These are phyloP conservation scores for Madoqua kirkii DNA, from an alignment of 2,113 vertebrate genomes.

Conservation along the genomic window DNA sequence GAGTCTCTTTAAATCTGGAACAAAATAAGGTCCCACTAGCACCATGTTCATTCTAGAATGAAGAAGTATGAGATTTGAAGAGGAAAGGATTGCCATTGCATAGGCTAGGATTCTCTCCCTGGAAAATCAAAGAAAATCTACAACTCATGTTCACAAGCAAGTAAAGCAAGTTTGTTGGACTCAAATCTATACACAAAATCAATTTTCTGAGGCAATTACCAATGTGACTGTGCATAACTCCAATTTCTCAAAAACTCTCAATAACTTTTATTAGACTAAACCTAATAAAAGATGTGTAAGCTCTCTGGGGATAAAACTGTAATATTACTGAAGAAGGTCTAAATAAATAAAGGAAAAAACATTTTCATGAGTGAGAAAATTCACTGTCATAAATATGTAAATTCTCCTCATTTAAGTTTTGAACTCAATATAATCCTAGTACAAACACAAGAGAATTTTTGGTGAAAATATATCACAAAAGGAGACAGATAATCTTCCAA, in stretches of 20 bases:
- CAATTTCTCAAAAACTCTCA: not conserved
- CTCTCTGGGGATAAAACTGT: not conserved
- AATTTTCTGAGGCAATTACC: not conserved
- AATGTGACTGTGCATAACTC: not conserved
- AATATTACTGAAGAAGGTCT: not conserved
- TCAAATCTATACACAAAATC: not conserved
- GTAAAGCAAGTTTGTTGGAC: not conserved
- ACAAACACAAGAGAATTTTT: not conserved
- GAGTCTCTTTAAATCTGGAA: not conserved
- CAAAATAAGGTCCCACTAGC: not conserved
- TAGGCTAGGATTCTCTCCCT: not conserved
- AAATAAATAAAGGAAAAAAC: not conserved
- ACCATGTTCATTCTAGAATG: not conserved
- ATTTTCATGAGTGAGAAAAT: conserved; percentile 13
- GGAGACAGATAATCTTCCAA: not conserved
- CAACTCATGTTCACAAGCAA: conserved; percentile 19
- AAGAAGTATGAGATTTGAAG: not conserved
- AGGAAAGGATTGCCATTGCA: not conserved
- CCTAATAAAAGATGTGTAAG: not conserved
- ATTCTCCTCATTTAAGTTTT: not conserved
- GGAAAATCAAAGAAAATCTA: conserved; percentile 16
- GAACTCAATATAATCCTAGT: not conserved
- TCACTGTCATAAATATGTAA: not conserved
- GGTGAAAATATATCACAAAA: not conserved
- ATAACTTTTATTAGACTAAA: not conserved